Conservation (phyloP, 1,140 invertebrate genomes). For the Grapholita molesta region DNA sequence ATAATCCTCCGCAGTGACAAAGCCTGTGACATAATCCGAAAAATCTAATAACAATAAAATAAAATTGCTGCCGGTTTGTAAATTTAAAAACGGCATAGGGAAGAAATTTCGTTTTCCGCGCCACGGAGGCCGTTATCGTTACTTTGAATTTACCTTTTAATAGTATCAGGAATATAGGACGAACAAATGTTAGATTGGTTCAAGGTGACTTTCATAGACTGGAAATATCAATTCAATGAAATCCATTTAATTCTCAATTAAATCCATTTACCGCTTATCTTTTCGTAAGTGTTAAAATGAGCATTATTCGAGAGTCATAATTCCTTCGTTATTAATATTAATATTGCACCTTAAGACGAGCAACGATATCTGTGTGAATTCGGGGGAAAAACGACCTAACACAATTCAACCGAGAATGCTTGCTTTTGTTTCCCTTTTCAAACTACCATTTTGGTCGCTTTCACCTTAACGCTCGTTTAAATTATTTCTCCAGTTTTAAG, state of each 20-base stretch:
- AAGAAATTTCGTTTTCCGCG: conserved; percentile 70
- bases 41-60: conserved; percentile 78
- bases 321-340: conserved; percentile 57
- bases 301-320: conserved; percentile 59
- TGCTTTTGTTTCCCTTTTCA: conserved; percentile 65
- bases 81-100: conserved; percentile 70
- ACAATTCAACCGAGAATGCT: conserved; percentile 49
- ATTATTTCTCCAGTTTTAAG: conserved; percentile 74
- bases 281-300: conserved; percentile 61
- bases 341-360: conserved; percentile 65
- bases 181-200: conserved; percentile 4
- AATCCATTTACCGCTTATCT: conserved; percentile 29
- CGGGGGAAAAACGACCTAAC: conserved; percentile 57
- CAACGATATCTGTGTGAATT: conserved; percentile 47
- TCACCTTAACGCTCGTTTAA: conserved; percentile 61
- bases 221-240: background rate
- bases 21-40: conserved; percentile 74
- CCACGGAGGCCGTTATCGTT: conserved; percentile 71
- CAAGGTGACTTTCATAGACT: too few relatives aligned
- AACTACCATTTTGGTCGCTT: conserved; percentile 62
- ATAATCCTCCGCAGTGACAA: conserved; percentile 70
- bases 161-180: conserved; percentile 40
- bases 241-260: conserved; percentile 13
- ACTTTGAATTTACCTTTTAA: conserved; percentile 67
- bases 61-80: conserved; percentile 74